These are phyloP conservation scores for Falcunculus frontatus DNA, from an alignment of 2,113 vertebrate species.

Conservation along the genomic window DNA sequence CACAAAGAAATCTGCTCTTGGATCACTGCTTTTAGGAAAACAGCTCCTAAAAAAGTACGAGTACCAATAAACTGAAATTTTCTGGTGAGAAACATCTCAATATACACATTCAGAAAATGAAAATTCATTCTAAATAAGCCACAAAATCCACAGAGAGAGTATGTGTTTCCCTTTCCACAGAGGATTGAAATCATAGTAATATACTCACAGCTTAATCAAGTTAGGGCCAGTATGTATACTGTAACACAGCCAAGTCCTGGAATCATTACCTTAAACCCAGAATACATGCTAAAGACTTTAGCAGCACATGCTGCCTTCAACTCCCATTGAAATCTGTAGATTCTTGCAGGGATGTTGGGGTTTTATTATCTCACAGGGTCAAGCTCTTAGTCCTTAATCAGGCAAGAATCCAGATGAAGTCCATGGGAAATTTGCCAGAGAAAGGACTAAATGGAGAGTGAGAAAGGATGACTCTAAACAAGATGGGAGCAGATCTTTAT, in stretches of 20 bases:
- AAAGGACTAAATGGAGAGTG: conserved; percentile 15
- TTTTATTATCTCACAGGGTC: conserved; percentile 41
- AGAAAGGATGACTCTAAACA: conserved; percentile 45
- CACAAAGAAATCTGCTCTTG: background rate
- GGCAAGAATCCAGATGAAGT: conserved; percentile 31
- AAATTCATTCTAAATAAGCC: conserved; percentile 36
- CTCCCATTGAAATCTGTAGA: background rate
- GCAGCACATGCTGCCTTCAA: background rate
- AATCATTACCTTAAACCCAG: conserved; percentile 35
- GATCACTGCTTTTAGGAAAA: background rate
- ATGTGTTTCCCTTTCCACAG: background rate
- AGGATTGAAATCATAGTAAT: conserved; percentile 29
- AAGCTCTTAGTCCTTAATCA: conserved; percentile 37
- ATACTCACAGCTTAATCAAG: conserved; percentile 35
- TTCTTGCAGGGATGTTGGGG: background rate
- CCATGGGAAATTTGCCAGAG: conserved; percentile 7
- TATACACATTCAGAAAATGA: background rate
- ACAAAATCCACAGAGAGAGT: conserved; percentile 18
- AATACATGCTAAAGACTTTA: background rate
- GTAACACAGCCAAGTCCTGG: conserved; percentile 32
- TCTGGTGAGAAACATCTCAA: background rate
- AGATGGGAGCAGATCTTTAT: conserved; percentile 13
- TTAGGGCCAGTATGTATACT: background rate
- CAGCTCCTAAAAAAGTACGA: background rate
- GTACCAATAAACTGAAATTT: conserved; percentile 4